These are phyloP conservation scores for Lagria hirta DNA, from an alignment of 2,888 invertebrate genomes.

Conservation along the genomic window DNA sequence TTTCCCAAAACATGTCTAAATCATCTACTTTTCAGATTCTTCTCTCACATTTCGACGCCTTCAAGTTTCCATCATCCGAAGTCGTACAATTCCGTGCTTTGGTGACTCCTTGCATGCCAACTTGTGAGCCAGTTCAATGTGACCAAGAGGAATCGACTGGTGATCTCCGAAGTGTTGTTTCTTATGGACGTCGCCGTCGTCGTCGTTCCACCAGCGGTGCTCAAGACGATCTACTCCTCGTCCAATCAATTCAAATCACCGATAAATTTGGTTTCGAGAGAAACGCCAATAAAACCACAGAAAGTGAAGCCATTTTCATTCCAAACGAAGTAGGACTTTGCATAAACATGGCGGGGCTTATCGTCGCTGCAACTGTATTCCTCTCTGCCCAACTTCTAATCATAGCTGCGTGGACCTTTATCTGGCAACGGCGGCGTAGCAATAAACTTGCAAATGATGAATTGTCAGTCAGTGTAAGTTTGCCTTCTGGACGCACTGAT, in stretches of 20 bases:
- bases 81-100: slow-evolving; percentile 94
- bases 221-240: slow-evolving; percentile 81
- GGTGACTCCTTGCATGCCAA: slow-evolving; percentile 92
- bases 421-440: slow-evolving; percentile 76
- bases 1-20: not conserved
- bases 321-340: slow-evolving; percentile 66
- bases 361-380: slow-evolving; percentile 84
- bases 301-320: slow-evolving; percentile 72
- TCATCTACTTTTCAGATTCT: slow-evolving; percentile 62
- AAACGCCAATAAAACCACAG: slow-evolving; percentile 58
- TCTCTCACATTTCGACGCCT: slow-evolving; percentile 90
- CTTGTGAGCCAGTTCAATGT: slow-evolving; percentile 90
- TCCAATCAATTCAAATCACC: slow-evolving; percentile 89
- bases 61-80: slow-evolving; percentile 94
- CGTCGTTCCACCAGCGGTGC: slow-evolving; percentile 58
- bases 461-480: slow-evolving; percentile 63
- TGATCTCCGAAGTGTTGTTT: slow-evolving; percentile 77
- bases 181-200: slow-evolving; percentile 80
- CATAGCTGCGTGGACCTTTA: slow-evolving; percentile 85
- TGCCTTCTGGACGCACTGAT: slow-evolving; percentile 66
- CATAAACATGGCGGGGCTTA: slow-evolving; percentile 76
- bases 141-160: slow-evolving; percentile 82
- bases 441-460: slow-evolving; percentile 63
- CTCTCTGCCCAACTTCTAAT: slow-evolving; percentile 84
- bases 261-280: slow-evolving; percentile 88